Percentiles rank a stretch among this genome's conserved stretches.
Evolutionary conservation across 2,797 vertebrate genomes (phyloP).

Genomic region (Taenioides sp.): DNA sequence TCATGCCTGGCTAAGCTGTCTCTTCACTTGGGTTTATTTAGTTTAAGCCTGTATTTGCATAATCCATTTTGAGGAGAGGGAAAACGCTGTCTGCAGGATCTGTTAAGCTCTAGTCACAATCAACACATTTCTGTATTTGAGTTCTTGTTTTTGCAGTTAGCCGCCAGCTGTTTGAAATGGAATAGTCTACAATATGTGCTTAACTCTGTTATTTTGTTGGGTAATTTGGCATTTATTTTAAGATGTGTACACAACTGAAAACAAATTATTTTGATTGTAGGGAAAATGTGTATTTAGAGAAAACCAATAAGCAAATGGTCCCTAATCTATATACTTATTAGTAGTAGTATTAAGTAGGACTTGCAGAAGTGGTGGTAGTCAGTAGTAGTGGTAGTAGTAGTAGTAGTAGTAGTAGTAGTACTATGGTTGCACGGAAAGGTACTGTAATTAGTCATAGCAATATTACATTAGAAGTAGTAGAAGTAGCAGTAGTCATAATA

Average conservation of each 20-base stretch:
- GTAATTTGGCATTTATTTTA: background rate
- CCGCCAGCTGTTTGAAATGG: background rate
- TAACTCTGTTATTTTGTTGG: background rate
- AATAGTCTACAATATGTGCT: background rate
- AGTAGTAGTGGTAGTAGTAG: too few relatives aligned
- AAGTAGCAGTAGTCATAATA: too few relatives aligned
- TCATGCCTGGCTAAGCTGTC: constrained; percentile 4
- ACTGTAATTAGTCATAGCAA: too few relatives aligned
- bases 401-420: too few relatives aligned
- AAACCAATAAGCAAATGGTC: too few relatives aligned
- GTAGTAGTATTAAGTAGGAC: too few relatives aligned
- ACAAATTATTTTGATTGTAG: background rate
- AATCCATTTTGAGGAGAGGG: background rate
- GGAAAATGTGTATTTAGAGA: background rate
- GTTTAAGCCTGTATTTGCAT: constrained; percentile 8
- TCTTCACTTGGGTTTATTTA: background rate
- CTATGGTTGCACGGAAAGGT: too few relatives aligned
- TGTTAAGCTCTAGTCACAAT: background rate
- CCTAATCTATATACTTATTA: too few relatives aligned
- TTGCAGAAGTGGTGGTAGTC: too few relatives aligned
- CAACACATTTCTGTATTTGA: background rate
- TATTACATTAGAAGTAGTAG: too few relatives aligned
- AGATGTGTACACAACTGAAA: background rate
- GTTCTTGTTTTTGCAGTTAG: background rate
- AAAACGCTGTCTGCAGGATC: background rate